These are phyloP conservation scores for Cyaniris semiargus DNA, from an alignment of 2,888 invertebrate species.

Conservation along the genomic window DNA sequence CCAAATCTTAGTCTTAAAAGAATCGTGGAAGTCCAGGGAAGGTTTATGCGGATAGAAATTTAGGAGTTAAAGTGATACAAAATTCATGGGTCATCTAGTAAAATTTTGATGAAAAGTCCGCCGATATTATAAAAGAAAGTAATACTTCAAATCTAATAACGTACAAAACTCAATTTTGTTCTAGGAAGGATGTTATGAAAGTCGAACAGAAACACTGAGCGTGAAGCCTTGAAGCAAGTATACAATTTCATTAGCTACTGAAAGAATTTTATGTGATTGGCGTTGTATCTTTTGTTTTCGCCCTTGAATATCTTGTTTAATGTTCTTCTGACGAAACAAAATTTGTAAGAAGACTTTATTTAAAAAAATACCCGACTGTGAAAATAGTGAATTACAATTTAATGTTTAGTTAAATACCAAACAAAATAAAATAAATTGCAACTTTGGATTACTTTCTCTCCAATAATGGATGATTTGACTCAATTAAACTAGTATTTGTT, in stretches of 20 bases:
- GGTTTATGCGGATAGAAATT: no score
- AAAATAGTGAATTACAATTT: no score
- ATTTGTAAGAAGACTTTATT: neutral
- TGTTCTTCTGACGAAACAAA: neutral
- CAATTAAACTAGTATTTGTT: no score
- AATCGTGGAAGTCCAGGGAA: no score
- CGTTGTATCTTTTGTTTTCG: neutral
- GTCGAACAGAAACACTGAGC: neutral
- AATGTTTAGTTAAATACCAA: neutral
- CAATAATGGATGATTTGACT: no score
- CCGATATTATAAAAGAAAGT: neutral
- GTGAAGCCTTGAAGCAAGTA: neutral
- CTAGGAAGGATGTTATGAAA: neutral
- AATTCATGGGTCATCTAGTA: no score
- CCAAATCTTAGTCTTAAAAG: no score
- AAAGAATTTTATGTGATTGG: neutral
- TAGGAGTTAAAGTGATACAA: no score
- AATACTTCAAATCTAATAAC: neutral
- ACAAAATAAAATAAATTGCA: no score
- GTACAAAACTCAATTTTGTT: neutral
- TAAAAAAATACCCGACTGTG: neutral
- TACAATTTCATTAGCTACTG: conserved; percentile 6
- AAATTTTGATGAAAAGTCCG: no score
- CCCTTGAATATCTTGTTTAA: neutral
- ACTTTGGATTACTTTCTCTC: no score